Evolutionary conservation across 2,888 invertebrate species (phyloP).

Genomic region (Trichogramma dendrolimi): DNA sequence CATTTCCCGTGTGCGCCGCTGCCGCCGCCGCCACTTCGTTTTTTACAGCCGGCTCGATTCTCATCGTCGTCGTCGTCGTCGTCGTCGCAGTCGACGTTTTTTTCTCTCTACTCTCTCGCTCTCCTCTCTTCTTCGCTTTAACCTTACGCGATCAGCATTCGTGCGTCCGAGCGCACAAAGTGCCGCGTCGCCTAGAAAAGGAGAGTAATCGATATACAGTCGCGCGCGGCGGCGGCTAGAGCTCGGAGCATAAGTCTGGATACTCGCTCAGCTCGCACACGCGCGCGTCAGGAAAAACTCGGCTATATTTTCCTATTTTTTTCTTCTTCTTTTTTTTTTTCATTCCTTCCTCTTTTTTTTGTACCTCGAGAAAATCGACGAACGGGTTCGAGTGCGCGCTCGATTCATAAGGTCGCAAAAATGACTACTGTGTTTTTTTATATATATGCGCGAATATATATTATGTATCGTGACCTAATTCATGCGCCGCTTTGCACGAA

Average conservation of each 20-base stretch:
- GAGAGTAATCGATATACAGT: slow-evolving; percentile 39
- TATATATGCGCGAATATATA: no score
- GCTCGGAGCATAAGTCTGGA: background rate
- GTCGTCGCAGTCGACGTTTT: slow-evolving; percentile 12
- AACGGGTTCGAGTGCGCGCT: background rate
- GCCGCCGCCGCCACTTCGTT: slow-evolving; percentile 22
- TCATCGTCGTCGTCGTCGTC: slow-evolving; percentile 8
- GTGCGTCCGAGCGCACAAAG: slow-evolving; percentile 26
- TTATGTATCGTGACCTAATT: no score
- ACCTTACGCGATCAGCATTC: slow-evolving; percentile 35
- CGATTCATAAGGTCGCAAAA: no score
- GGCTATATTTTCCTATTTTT: background rate
- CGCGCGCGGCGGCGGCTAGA: slow-evolving; percentile 29
- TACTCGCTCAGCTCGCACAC: background rate
- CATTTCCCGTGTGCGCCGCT: slow-evolving; percentile 17
- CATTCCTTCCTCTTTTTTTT: background rate
- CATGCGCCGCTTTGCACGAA: no score
- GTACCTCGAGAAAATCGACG: background rate
- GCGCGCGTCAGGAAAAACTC: background rate
- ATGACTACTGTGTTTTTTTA: no score
- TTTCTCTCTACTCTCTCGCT: background rate
- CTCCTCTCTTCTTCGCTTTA: slow-evolving; percentile 4
- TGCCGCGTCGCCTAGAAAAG: slow-evolving; percentile 34
- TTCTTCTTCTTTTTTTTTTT: background rate
- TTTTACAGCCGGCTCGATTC: slow-evolving; percentile 20